phyloP scores from a whole-genome alignment of 2,888 invertebrate species.

The Perizoma flavofasciatum region DNA sequence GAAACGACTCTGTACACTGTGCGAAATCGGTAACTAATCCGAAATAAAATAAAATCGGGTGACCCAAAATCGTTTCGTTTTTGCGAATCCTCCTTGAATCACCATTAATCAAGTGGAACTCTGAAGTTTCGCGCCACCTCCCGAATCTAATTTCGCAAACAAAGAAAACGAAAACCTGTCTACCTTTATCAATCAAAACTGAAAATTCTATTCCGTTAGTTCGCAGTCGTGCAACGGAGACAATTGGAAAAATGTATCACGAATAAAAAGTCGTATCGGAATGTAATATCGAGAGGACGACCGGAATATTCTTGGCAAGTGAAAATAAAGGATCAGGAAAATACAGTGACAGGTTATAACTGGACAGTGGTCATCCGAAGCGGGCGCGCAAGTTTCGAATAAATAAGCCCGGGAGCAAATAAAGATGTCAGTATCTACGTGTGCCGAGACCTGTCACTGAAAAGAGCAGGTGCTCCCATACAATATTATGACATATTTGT shows the following conservation, averaged over 20 bases:
- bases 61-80: slow-evolving; percentile 68
- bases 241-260: slow-evolving; percentile 82
- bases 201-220: slow-evolving; percentile 81
- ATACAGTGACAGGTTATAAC: slow-evolving; percentile 80
- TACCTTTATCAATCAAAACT: slow-evolving; percentile 84
- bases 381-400: slow-evolving; percentile 73
- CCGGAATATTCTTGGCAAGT: slow-evolving; percentile 81
- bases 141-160: slow-evolving; percentile 81
- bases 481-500: slow-evolving; percentile 59
- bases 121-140: slow-evolving; percentile 76
- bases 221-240: slow-evolving; percentile 72
- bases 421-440: slow-evolving; percentile 69
- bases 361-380: slow-evolving; percentile 77
- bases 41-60: slow-evolving; percentile 57
- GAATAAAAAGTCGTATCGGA: slow-evolving; percentile 81
- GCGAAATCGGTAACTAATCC: slow-evolving; percentile 6
- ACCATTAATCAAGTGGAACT: slow-evolving; percentile 80
- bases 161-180: slow-evolving; percentile 82
- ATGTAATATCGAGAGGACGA: slow-evolving; percentile 80
- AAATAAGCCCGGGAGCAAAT: slow-evolving; percentile 76
- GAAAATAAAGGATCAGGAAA: slow-evolving; percentile 81
- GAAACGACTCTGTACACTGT: slow-evolving; percentile 41
- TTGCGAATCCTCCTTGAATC: slow-evolving; percentile 60
- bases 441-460: slow-evolving; percentile 52
- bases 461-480: slow-evolving; percentile 62